These are phyloP conservation scores for Caenorhabditis sinica DNA, from an alignment of 2,888 invertebrate genomes.

Conservation along the genomic window DNA sequence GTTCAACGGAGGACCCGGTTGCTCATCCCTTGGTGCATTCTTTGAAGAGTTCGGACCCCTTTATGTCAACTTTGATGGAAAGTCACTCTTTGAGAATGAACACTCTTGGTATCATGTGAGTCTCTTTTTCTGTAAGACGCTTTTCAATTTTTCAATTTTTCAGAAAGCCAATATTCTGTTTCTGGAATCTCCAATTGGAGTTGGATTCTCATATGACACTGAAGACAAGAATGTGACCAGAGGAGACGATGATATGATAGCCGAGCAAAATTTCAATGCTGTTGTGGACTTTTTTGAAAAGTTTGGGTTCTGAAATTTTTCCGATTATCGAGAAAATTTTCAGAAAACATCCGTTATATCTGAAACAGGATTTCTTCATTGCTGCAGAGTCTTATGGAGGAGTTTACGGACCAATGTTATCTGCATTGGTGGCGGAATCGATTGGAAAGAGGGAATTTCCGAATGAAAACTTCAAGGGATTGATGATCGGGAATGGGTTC, in stretches of 20 bases:
- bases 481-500: slow-evolving; percentile 62
- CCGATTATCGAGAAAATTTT: slow-evolving; percentile 16
- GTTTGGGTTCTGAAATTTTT: slow-evolving; percentile 74
- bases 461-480: slow-evolving; percentile 73
- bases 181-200: slow-evolving; percentile 85
- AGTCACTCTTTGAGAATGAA: slow-evolving; percentile 79
- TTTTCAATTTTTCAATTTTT: background rate
- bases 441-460: slow-evolving; percentile 62
- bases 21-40: slow-evolving; percentile 79
- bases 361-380: slow-evolving; percentile 84
- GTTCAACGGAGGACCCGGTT: slow-evolving; percentile 84
- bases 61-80: slow-evolving; percentile 66
- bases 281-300: slow-evolving; percentile 85
- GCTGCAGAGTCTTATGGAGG: slow-evolving; percentile 85
- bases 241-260: slow-evolving; percentile 75
- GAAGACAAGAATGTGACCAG: slow-evolving; percentile 43
- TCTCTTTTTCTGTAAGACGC: background rate
- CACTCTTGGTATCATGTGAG: slow-evolving; percentile 83
- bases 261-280: slow-evolving; percentile 84
- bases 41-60: slow-evolving; percentile 73
- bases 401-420: slow-evolving; percentile 85
- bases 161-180: slow-evolving; percentile 85
- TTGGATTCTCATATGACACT: slow-evolving; percentile 82
- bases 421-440: slow-evolving; percentile 81
- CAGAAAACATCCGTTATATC: slow-evolving; percentile 83